These are phyloP conservation scores for Xestia sexstrigata DNA, from an alignment of 2,888 invertebrate species.

Conservation along the genomic window DNA sequence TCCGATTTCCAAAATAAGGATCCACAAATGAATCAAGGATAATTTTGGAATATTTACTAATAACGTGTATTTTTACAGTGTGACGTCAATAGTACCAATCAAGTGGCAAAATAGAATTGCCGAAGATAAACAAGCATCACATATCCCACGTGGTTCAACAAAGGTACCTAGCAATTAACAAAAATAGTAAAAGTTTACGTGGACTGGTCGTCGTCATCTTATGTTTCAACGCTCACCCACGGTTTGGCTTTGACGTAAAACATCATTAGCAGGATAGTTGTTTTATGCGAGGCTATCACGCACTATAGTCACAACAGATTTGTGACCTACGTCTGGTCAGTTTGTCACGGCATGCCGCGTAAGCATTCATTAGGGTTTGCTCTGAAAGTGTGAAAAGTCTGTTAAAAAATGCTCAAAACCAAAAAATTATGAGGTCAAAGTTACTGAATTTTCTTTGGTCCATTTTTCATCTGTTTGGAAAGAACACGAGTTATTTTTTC, in stretches of 20 bases:
- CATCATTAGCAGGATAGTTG: slow-evolving; percentile 23
- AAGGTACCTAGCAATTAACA: slow-evolving; percentile 2
- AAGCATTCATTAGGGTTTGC: not conserved
- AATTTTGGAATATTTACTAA: slow-evolving; percentile 21
- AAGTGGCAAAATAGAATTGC: slow-evolving; percentile 35
- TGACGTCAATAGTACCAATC: slow-evolving; percentile 30
- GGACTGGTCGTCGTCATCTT: slow-evolving; percentile 22
- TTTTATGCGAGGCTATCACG: slow-evolving; percentile 17
- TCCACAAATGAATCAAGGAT: slow-evolving; percentile 13
- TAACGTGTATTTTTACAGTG: slow-evolving; percentile 39
- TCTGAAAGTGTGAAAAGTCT: too few relatives aligned
- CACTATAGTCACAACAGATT: not conserved
- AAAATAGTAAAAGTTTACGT: slow-evolving; percentile 21
- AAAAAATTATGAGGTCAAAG: not conserved
- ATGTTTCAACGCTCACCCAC: slow-evolving; percentile 15
- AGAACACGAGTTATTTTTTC: not conserved
- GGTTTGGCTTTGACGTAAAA: slow-evolving; percentile 9
- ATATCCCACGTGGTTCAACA: not conserved
- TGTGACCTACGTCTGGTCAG: slow-evolving; percentile 1
- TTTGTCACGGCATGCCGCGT: not conserved
- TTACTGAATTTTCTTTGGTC: not conserved
- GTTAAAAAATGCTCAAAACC: not conserved
- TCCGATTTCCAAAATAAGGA: slow-evolving; percentile 23
- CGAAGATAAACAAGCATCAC: slow-evolving; percentile 37
- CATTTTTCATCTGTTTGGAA: not conserved